Base-by-base conservation (phyloP, 1,140 invertebrate species). In the Homalodisca vitripennis region DNA sequence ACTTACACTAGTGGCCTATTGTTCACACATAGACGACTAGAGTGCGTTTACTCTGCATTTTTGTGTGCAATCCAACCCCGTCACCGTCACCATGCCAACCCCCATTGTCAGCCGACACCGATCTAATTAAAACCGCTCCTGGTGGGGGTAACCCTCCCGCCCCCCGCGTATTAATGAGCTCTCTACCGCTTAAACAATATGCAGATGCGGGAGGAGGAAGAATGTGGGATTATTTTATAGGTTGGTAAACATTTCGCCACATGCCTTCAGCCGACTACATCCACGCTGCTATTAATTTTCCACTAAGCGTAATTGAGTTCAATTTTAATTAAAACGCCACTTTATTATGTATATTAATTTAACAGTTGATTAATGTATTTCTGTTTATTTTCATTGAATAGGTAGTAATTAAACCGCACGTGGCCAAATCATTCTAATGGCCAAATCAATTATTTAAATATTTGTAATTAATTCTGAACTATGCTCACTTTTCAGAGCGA, bases 121-220 rank as follows among this genome's bases (percentile, higher is more conserved):
- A 67, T 67, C 66, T 67, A 55, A 53, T 66, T 66, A 66, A 66
- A 66, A 46, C 14, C 22, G 26, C 14, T 6, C 1, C 60, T 13
- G 29, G 20, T 30, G 30, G 17, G 31, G 29, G 60, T 14, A 60
- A 29, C 6, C 51, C 51, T 22, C 17, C 10, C 51, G 3, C 22
- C 10, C 24, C 17, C 55, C 55, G 22, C 22, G 22, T 60, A 60
- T 60, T 60, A 60, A 60, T 60, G 55, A 60, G 55, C 55, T 60
- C 22, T 27, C 22, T 29, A 60, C 10, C 14, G 17, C 55, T n/a
- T 60, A 20, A 63, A 30, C 30, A 30, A 20, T n/a, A 51, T 51
- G 6, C 55, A 60, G 27, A 26, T 53, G 48, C 20, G 12, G 34
- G n/a, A n/a, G n/a, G 6, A 41, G 3, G 48, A 60, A 60, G 55